phyloP scores from a whole-genome alignment of 1,140 invertebrate genomes.

The Tribolium castaneum region DNA sequence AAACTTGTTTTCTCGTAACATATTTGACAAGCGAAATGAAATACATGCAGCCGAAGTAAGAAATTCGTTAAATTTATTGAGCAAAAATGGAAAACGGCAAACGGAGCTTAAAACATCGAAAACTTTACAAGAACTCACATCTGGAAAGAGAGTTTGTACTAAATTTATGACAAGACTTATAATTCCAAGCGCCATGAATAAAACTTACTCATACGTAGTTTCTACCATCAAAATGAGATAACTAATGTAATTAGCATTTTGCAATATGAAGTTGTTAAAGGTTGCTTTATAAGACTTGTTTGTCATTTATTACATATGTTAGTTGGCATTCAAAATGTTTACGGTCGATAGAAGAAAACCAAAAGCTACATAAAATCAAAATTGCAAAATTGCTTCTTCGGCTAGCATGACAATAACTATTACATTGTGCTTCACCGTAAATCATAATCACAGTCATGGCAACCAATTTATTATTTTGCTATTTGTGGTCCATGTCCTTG shows the following conservation, averaged over 20 bases:
- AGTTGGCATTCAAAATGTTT: too few relatives aligned
- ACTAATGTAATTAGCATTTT: background rate
- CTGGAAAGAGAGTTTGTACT: constrained; percentile 35
- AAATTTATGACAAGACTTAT: constrained; percentile 39
- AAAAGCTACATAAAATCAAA: too few relatives aligned
- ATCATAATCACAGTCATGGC: too few relatives aligned
- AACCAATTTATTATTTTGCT: too few relatives aligned
- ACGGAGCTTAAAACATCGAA: constrained; percentile 28
- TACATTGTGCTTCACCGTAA: too few relatives aligned
- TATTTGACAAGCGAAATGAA: constrained; percentile 33
- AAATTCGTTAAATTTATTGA: constrained; percentile 40
- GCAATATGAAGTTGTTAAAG: too few relatives aligned
- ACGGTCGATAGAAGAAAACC: too few relatives aligned
- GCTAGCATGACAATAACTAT: too few relatives aligned
- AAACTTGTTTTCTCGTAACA: constrained; percentile 21
- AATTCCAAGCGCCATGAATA: constrained; percentile 38
- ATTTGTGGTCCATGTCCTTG: too few relatives aligned
- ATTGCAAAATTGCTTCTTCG: too few relatives aligned
- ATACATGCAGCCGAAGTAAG: constrained; percentile 31
- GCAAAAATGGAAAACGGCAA: constrained; percentile 12
- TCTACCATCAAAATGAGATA: constrained; percentile 1
- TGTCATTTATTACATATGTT: too few relatives aligned
- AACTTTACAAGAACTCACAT: constrained; percentile 42
- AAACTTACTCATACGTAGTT: background rate
- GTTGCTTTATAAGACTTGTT: too few relatives aligned